Evolutionary conservation across 2,888 invertebrate species (phyloP).

Genomic region (Exocentrus adspersus): DNA sequence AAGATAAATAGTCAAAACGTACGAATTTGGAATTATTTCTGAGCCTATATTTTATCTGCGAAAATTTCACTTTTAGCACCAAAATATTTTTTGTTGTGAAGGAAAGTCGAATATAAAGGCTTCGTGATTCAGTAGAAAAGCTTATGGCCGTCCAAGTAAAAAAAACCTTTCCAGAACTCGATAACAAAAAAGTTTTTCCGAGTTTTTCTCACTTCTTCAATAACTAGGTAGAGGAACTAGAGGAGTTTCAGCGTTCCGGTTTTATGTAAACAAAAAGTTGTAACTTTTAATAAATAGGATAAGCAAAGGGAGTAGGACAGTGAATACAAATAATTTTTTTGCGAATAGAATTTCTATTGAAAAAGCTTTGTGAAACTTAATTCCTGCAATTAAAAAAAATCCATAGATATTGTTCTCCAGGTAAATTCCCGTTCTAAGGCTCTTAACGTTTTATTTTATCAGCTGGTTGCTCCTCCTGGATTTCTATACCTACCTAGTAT

Average conservation of each 20-base stretch:
- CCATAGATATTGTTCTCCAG: too few relatives aligned
- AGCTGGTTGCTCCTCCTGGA: not conserved
- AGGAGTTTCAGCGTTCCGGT: not conserved
- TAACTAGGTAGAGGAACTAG: constrained; percentile 16
- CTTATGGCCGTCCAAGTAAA: not conserved
- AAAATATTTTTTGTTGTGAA: too few relatives aligned
- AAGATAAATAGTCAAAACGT: too few relatives aligned
- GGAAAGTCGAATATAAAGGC: too few relatives aligned
- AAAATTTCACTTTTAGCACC: too few relatives aligned
- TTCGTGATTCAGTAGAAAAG: too few relatives aligned
- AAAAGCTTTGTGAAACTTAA: too few relatives aligned
- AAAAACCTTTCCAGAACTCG: constrained; percentile 1
- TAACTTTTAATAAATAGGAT: not conserved
- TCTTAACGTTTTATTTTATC: constrained; percentile 1
- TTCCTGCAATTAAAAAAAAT: too few relatives aligned
- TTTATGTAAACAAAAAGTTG: constrained; percentile 16
- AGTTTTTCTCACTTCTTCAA: not conserved
- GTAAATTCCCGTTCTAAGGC: not conserved
- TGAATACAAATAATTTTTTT: too few relatives aligned
- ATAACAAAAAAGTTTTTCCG: constrained; percentile 12
- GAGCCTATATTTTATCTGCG: too few relatives aligned
- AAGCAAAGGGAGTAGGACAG: not conserved
- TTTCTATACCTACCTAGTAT: constrained; percentile 4
- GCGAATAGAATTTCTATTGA: too few relatives aligned
- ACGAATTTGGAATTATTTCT: too few relatives aligned